Conservation (phyloP, 2,888 invertebrate species). For the Amblyjoppa fuscipennis region DNA sequence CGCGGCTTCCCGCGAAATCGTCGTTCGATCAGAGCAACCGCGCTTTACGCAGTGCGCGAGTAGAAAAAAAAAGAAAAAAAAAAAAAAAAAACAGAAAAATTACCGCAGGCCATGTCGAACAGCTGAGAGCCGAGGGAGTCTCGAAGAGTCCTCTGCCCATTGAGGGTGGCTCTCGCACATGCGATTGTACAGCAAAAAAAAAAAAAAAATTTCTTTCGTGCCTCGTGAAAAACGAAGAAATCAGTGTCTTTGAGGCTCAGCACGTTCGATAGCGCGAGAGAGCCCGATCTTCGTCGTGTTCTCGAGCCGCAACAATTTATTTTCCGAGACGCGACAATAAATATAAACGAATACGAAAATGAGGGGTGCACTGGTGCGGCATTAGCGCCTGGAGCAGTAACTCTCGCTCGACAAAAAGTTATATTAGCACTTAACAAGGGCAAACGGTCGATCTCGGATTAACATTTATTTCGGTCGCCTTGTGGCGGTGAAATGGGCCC, state of each 20-base stretch:
- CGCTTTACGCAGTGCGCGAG: conserved; percentile 22
- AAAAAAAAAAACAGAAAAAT: neutral
- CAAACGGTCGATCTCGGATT: conserved; percentile 49
- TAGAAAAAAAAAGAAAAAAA: too few species aligned
- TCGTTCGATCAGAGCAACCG: neutral
- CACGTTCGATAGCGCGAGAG: conserved; percentile 12
- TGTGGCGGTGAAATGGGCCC: conserved; percentile 81
- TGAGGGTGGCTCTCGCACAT: too few species aligned
- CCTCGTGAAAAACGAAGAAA: neutral
- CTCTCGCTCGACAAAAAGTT: neutral
- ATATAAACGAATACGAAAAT: conserved; percentile 38
- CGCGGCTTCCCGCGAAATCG: conserved; percentile 27
- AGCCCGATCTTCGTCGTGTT: neutral
- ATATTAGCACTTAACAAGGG: conserved; percentile 17
- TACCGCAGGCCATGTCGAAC: neutral
- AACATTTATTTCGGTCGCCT: conserved; percentile 52
- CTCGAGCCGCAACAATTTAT: neutral
- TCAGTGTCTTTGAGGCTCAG: neutral
- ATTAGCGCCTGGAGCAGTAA: conserved; percentile 27
- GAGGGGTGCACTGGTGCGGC: conserved; percentile 39
- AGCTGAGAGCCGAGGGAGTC: conserved; percentile 29
- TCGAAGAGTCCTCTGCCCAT: neutral
- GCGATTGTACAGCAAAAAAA: neutral
- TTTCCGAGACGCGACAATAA: conserved; percentile 15
- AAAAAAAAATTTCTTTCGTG: neutral